Percentiles rank a stretch among this genome's conserved stretches.
Conservation (phyloP, 2,888 invertebrate species). For the Temnothorax rugatulus region DNA sequence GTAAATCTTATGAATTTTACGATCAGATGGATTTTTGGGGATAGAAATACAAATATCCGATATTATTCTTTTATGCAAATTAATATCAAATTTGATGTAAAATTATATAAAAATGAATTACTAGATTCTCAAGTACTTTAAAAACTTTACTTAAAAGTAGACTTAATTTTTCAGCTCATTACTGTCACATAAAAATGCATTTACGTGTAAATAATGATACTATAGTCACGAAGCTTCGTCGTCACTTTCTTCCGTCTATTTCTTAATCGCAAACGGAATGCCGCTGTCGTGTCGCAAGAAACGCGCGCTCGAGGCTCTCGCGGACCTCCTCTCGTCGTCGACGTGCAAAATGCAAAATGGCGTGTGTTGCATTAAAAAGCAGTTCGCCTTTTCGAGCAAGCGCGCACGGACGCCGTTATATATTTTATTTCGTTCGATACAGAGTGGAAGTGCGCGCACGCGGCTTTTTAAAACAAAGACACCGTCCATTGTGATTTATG, state of each 20-base stretch:
- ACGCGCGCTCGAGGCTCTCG: not conserved
- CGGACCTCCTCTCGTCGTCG: conserved; percentile 11
- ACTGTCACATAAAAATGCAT: not conserved
- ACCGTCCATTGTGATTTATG: conserved; percentile 54
- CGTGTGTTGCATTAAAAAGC: conserved; percentile 47
- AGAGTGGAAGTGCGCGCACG: conserved; percentile 20
- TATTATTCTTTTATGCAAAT: not conserved
- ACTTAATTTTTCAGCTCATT: not conserved
- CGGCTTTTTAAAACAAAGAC: conserved; percentile 55
- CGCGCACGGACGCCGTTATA: conserved; percentile 25
- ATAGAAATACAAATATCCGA: not conserved
- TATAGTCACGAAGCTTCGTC: not conserved
- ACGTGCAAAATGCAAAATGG: conserved; percentile 51
- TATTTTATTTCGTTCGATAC: conserved; percentile 52
- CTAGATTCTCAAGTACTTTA: not conserved
- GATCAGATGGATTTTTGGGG: not conserved
- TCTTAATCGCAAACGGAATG: conserved; percentile 36
- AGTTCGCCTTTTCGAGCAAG: not conserved
- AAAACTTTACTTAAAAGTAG: not conserved
- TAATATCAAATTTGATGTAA: not conserved
- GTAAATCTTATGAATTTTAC: not conserved
- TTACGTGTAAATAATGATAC: conserved; percentile 15
- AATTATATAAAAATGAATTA: not conserved
- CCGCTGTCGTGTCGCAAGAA: conserved; percentile 31
- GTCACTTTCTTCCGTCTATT: conserved; percentile 17